Base-by-base conservation (phyloP, 2,113 vertebrate genomes). In the Caranx ignobilis region DNA sequence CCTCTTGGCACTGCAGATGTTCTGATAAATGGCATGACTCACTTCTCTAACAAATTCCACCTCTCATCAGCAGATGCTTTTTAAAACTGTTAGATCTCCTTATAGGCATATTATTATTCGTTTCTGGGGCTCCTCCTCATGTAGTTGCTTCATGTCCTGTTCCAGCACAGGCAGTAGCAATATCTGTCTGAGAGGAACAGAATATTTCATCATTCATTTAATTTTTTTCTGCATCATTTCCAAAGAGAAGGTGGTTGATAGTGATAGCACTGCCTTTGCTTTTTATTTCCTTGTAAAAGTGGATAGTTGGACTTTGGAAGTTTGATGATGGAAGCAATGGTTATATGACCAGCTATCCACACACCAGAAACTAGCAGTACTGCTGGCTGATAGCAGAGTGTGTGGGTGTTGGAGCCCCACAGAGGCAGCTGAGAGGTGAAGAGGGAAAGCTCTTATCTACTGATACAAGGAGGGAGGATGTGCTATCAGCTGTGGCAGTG, bases 381-480 rank as follows among this genome's bases (percentile, higher is more conserved):
- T 26, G 74, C 48, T 13, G 37, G 45, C 43, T 68, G 19, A 48
- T 74, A 31, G 56, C 34, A 4, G 64, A 16, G 55, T 66, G 71
- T 68, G 75, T 64, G 85, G 70, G 82, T 60, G 80, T 72, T 63
- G 61, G 39, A 52, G 37, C 37, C 34, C 34, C 21, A 35, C 52
- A 59, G 47, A 73, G 64, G 32, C 70, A 74, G 81, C 62, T 61
- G 57, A 31, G 70, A 68, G 54, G 45, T 79, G 45, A 41, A 41
- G 26, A 69, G 76, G 39, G 48, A 75, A 41, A 67, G 84, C 66
- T 88, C 82, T 94, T 92, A 94, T 94, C 90, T 87, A 3, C 32
- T 66, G 15, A 11, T 52, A 41, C 81, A 88, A 41, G 32, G 60
- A 57, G 86, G 63, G 26, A 52, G 52, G 32, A 35, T 4, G 41